Conservation (phyloP, 1,140 invertebrate species). For the Microplitis mediator region DNA sequence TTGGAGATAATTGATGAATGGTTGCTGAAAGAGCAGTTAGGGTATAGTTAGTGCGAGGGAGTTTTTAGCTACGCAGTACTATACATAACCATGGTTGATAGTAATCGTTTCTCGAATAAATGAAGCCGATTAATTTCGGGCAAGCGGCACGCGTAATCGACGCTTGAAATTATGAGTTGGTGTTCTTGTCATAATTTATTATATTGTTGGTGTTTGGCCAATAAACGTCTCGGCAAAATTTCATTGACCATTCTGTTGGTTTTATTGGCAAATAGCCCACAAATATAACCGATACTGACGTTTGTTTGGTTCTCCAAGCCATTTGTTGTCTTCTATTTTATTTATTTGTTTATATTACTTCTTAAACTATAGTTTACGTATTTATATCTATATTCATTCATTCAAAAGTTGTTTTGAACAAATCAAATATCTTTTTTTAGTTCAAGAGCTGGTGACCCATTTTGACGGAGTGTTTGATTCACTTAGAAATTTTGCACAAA, state of each 20-base stretch:
- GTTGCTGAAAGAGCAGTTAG: background rate
- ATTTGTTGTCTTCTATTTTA: background rate
- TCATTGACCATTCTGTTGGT: background rate
- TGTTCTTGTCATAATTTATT: conserved; percentile 19
- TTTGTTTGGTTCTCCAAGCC: background rate
- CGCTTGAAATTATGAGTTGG: conserved; percentile 18
- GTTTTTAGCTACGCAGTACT: background rate
- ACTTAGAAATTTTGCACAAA: no score
- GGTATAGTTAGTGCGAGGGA: background rate
- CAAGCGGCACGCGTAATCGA: conserved; percentile 9
- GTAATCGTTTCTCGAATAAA: conserved; percentile 12
- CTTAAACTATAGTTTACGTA: no score
- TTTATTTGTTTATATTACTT: background rate
- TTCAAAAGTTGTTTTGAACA: no score
- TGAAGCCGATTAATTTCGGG: conserved; percentile 10
- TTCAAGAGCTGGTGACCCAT: no score
- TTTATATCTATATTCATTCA: no score
- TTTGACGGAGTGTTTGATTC: no score
- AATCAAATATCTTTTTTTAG: no score
- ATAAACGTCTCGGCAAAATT: conserved; percentile 17
- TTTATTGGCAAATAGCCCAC: conserved; percentile 6
- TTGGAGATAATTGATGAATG: no score
- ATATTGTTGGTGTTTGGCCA: conserved; percentile 8
- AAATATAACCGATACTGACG: background rate
- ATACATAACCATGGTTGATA: background rate